Percentiles rank a stretch among this genome's conserved stretches.
Conservation (phyloP, 2,888 invertebrate species). For the Torymus tubicola region DNA sequence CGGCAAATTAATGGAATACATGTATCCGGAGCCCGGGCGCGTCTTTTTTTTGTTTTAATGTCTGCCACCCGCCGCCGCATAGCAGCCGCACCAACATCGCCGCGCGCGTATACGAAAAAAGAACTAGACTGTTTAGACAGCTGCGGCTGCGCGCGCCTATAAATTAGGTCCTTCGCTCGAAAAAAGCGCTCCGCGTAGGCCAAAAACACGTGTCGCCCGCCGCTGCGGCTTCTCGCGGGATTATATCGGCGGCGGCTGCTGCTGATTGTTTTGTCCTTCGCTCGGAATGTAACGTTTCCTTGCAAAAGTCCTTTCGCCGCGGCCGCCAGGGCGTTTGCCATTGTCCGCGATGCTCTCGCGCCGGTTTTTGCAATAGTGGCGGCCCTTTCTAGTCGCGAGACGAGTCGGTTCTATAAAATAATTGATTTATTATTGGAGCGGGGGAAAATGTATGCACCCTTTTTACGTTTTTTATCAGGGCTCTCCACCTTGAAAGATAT, state of each 20-base stretch:
- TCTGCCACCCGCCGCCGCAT: not conserved
- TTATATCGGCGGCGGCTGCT: not conserved
- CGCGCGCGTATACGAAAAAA: constrained; percentile 23
- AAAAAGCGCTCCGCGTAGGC: constrained; percentile 19
- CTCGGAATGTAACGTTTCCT: constrained; percentile 53
- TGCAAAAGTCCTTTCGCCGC: constrained; percentile 39
- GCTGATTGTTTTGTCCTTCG: constrained; percentile 54
- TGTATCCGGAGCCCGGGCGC: constrained; percentile 9
- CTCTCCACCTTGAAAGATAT: not conserved
- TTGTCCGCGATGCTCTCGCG: constrained; percentile 11
- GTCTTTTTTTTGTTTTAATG: not conserved
- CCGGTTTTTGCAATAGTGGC: not conserved
- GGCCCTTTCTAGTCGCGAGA: not conserved
- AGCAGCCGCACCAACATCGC: not conserved
- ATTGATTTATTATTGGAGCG: constrained; percentile 45
- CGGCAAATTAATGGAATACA: constrained; percentile 42
- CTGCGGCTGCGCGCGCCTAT: constrained; percentile 47
- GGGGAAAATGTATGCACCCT: constrained; percentile 10
- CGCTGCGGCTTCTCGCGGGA: too few relatives aligned
- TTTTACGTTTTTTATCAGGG: constrained; percentile 29
- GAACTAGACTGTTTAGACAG: constrained; percentile 54
- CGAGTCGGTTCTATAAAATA: constrained; percentile 30
- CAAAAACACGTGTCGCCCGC: constrained; percentile 52
- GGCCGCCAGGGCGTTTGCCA: not conserved
- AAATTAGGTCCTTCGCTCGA: constrained; percentile 47